phyloP scores from a whole-genome alignment of 2,113 vertebrate species.

The Bufo bufo region DNA sequence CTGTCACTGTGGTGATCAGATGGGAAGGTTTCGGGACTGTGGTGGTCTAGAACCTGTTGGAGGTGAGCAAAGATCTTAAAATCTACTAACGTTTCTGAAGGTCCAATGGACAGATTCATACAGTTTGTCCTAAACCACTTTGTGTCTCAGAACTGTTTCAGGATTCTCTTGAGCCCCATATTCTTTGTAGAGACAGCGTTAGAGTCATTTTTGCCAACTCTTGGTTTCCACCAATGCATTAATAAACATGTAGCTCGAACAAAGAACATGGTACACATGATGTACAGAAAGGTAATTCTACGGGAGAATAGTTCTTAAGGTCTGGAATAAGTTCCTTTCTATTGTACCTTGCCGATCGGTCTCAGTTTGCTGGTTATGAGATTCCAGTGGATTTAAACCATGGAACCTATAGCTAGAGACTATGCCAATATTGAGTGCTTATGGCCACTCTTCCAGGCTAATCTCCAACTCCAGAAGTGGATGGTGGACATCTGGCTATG shows the following conservation, averaged over 20 bases:
- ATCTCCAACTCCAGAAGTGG: neutral
- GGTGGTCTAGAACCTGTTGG: neutral
- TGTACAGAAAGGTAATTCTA: neutral
- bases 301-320: neutral
- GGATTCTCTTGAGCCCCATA: neutral
- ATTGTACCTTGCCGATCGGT: neutral
- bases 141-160: neutral
- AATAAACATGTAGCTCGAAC: neutral
- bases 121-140: neutral
- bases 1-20: neutral
- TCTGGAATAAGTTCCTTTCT: neutral
- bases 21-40: neutral
- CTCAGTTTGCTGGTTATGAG: neutral
- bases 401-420: neutral
- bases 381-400: neutral
- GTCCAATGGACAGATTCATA: no score
- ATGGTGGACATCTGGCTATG: neutral
- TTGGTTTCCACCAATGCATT: neutral
- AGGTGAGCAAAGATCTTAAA: neutral
- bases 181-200: neutral
- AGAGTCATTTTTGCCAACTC: neutral
- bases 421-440: neutral
- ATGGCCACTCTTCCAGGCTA: neutral
- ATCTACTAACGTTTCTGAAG: no score
- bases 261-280: neutral